phyloP scores from a whole-genome alignment of 2,113 vertebrate genomes.

The Ciconia stormi region DNA sequence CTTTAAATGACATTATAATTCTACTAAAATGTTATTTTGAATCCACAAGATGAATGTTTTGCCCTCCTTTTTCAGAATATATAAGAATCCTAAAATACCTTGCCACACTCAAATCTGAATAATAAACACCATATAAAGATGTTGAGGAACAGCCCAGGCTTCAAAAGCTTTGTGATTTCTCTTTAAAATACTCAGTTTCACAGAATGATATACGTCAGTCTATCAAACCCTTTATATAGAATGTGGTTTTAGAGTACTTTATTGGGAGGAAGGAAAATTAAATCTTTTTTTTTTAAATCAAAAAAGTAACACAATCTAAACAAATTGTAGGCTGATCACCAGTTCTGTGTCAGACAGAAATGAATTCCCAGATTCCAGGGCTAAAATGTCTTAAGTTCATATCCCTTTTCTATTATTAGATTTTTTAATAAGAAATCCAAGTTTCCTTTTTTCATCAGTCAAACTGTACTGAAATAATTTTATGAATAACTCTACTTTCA shows the following conservation, averaged over 20 bases:
- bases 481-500: not conserved
- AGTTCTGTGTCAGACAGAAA: conserved; percentile 18
- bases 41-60: not conserved
- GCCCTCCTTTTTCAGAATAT: not conserved
- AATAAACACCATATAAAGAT: not conserved
- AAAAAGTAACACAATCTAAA: not conserved
- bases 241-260: not conserved
- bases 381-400: not conserved
- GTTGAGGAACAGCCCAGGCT: not conserved
- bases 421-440: not conserved
- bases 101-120: not conserved
- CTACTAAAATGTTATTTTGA: not conserved
- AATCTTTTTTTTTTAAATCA: not conserved
- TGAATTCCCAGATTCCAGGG: not conserved
- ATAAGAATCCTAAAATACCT: not conserved
- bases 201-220: not conserved
- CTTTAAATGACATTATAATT: not conserved
- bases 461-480: not conserved
- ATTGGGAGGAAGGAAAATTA: not conserved
- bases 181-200: not conserved
- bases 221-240: not conserved
- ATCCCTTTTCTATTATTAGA: not conserved
- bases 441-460: not conserved
- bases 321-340: not conserved
- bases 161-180: not conserved